Conservation (phyloP, 2,797 vertebrate genomes). For the Rousettus madagascariensis region DNA sequence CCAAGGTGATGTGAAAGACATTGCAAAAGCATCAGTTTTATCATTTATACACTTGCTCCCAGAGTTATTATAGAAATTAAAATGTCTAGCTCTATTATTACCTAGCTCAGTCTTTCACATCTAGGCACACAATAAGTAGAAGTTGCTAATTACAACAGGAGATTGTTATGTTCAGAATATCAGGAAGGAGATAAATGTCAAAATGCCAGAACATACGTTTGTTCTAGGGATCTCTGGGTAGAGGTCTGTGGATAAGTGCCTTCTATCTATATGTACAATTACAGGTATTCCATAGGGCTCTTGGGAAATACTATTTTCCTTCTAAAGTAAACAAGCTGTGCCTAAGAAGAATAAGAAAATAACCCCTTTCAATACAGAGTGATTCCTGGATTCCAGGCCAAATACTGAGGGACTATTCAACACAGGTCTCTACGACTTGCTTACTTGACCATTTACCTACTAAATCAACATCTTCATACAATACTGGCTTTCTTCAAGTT, state of each 20-base stretch:
- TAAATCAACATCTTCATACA: constrained; percentile 41
- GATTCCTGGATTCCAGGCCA: background rate
- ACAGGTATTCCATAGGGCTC: background rate
- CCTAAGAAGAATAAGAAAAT: background rate
- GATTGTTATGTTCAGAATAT: background rate
- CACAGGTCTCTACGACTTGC: background rate
- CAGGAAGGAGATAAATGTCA: background rate
- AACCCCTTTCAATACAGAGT: background rate
- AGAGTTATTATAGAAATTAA: background rate
- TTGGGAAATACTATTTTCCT: background rate
- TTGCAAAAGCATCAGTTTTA: background rate
- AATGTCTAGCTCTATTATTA: background rate
- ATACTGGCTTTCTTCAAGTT: background rate
- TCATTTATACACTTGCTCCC: background rate
- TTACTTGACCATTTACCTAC: background rate
- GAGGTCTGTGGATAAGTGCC: background rate
- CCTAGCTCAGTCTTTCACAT: background rate
- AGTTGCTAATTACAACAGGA: background rate
- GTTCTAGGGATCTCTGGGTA: background rate
- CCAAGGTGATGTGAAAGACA: background rate
- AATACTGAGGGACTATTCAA: background rate
- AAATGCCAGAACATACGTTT: background rate
- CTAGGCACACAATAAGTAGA: background rate
- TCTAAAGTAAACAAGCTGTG: background rate
- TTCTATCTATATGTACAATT: background rate